A percentile compares a stretch with the other conserved stretches of the same genome.
Evolutionary conservation across 2,797 vertebrate genomes (phyloP).

Genomic region (Holocentrus rufus): DNA sequence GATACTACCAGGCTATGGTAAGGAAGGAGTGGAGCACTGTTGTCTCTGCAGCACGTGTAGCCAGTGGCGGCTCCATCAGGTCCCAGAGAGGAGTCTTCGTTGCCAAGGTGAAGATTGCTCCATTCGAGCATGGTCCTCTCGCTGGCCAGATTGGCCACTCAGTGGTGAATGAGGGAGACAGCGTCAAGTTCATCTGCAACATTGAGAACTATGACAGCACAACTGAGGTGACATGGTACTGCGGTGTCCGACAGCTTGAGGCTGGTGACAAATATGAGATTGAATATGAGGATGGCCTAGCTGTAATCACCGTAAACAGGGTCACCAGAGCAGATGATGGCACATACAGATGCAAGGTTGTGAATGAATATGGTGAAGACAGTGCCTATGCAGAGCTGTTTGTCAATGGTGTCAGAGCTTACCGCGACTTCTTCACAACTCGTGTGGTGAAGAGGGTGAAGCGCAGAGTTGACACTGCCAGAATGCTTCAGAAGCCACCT

Average conservation of each 20-base stretch:
- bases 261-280: slow-evolving; percentile 92
- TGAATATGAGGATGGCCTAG: slow-evolving; percentile 92
- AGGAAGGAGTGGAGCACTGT: slow-evolving; percentile 96
- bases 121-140: slow-evolving; percentile 95
- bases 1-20: slow-evolving; percentile 93
- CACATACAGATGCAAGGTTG: slow-evolving; percentile 96
- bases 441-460: slow-evolving; percentile 94
- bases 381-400: slow-evolving; percentile 96
- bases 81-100: slow-evolving; percentile 92
- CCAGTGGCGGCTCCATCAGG: slow-evolving; percentile 92
- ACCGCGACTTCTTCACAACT: slow-evolving; percentile 89
- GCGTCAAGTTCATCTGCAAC: slow-evolving; percentile 90
- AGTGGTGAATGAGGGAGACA: slow-evolving; percentile 88
- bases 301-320: slow-evolving; percentile 90
- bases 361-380: slow-evolving; percentile 98
- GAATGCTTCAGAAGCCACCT: slow-evolving; percentile 94
- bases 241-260: slow-evolving; percentile 95
- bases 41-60: slow-evolving; percentile 92
- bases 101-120: slow-evolving; percentile 96
- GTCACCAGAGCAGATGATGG: slow-evolving; percentile 93
- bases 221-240: slow-evolving; percentile 98
- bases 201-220: slow-evolving; percentile 97
- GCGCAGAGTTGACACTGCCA: slow-evolving; percentile 92
- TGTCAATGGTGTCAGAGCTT: slow-evolving; percentile 89
- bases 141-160: slow-evolving; percentile 90